Evolutionary conservation across 2,113 vertebrate species (phyloP).

Genomic region (Tonatia bakeri): DNA sequence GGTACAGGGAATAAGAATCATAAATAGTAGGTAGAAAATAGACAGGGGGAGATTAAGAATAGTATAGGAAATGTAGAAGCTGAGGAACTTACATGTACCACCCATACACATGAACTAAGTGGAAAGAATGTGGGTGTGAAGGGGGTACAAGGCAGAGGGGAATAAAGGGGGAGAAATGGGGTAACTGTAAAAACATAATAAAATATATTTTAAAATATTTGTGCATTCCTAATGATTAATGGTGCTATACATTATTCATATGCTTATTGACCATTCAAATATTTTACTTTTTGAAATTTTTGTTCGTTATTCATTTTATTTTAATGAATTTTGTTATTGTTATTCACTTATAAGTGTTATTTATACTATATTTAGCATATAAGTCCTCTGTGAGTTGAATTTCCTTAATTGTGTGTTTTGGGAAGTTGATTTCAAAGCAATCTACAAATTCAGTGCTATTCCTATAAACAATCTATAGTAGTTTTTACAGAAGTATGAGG

Average conservation of each 20-base stretch:
- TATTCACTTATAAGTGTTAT: background rate
- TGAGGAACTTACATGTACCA: no score
- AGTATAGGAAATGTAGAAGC: no score
- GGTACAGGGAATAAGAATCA: no score
- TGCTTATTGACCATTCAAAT: background rate
- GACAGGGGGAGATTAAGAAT: no score
- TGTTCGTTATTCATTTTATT: background rate
- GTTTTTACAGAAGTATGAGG: background rate
- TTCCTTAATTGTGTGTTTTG: background rate
- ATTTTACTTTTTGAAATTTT: background rate
- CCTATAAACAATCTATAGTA: background rate
- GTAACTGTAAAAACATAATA: no score
- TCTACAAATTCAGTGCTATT: background rate
- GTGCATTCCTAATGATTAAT: background rate
- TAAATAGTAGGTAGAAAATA: no score
- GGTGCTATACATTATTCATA: background rate
- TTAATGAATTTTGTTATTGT: background rate
- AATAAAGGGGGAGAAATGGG: no score
- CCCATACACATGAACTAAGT: no score
- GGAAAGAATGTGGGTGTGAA: no score
- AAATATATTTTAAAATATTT: background rate
- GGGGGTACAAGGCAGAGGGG: no score
- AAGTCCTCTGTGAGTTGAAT: background rate
- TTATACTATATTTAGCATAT: background rate
- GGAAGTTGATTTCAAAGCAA: no score